Evolutionary conservation across 2,113 vertebrate species (phyloP).

Genomic region (Acrocephalus arundinaceus): DNA sequence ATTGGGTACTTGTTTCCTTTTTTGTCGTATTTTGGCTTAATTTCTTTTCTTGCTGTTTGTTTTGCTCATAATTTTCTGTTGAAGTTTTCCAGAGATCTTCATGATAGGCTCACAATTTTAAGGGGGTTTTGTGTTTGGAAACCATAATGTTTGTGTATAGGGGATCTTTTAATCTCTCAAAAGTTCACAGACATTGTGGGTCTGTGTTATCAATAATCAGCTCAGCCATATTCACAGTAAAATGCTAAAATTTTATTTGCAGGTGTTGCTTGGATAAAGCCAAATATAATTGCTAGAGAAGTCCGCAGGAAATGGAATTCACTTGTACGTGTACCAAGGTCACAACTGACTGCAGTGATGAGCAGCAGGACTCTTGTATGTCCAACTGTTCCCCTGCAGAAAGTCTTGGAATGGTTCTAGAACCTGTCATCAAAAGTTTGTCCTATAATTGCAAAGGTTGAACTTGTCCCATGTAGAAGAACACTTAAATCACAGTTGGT

Average conservation of each 20-base stretch:
- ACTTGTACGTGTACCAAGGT: not conserved
- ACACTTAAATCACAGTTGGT: not conserved
- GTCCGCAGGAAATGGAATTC: not conserved
- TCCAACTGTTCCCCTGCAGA: not conserved
- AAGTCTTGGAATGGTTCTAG: not conserved
- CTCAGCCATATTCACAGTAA: not conserved
- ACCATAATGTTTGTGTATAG: rapidly evolving
- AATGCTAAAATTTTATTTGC: not conserved
- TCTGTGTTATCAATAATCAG: not conserved
- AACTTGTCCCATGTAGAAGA: not conserved
- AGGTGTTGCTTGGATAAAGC: not conserved
- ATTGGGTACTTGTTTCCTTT: too few species aligned
- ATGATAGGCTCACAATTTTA: not conserved
- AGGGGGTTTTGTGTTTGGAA: not conserved
- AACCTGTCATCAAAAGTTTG: not conserved
- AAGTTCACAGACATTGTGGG: not conserved
- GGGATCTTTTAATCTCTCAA: not conserved
- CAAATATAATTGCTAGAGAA: not conserved
- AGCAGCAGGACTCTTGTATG: not conserved
- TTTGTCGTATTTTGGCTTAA: not conserved
- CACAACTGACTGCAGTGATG: not conserved
- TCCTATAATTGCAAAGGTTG: not conserved
- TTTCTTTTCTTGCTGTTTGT: not conserved
- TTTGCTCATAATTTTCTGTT: not conserved
- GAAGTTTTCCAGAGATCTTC: not conserved